These are phyloP conservation scores for Archips xylosteana DNA, from an alignment of 2,888 invertebrate genomes.

Conservation along the genomic window DNA sequence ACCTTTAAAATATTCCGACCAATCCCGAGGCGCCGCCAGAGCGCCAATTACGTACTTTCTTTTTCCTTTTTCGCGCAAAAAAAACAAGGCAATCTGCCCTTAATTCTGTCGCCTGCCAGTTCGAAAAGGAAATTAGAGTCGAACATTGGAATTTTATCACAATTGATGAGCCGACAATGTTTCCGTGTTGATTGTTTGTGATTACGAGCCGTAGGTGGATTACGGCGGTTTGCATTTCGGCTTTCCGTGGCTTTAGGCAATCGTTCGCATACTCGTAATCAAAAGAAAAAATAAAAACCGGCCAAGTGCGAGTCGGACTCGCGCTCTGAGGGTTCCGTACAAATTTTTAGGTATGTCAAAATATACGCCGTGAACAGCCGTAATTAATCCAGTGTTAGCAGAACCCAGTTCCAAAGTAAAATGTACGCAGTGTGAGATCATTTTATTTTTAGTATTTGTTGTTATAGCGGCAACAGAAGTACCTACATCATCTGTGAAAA, in stretches of 20 bases:
- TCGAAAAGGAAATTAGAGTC: constrained; percentile 57
- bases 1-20: constrained; percentile 55
- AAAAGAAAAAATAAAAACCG: neutral
- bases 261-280: neutral
- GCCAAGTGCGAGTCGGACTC: too few relatives aligned
- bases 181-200: constrained; percentile 39
- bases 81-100: constrained; percentile 56
- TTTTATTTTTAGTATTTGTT: too few relatives aligned
- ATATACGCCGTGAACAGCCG: too few relatives aligned
- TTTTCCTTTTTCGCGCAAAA: constrained; percentile 53
- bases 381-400: too few relatives aligned
- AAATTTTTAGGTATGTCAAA: too few relatives aligned
- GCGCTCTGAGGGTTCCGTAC: too few relatives aligned
- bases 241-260: constrained; percentile 26
- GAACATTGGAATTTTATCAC: constrained; percentile 54
- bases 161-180: constrained; percentile 38
- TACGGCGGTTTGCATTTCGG: constrained; percentile 17
- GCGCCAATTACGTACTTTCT: constrained; percentile 63
- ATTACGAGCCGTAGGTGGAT: constrained; percentile 28
- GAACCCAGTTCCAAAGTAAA: too few relatives aligned
- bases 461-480: too few relatives aligned
- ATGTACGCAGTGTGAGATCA: too few relatives aligned
- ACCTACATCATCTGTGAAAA: too few relatives aligned
- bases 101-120: constrained; percentile 58
- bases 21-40: constrained; percentile 45